Percentiles rank a stretch among this genome's conserved stretches.
phyloP scores from a whole-genome alignment of 2,888 invertebrate genomes.

The Leptinotarsa juncta region DNA sequence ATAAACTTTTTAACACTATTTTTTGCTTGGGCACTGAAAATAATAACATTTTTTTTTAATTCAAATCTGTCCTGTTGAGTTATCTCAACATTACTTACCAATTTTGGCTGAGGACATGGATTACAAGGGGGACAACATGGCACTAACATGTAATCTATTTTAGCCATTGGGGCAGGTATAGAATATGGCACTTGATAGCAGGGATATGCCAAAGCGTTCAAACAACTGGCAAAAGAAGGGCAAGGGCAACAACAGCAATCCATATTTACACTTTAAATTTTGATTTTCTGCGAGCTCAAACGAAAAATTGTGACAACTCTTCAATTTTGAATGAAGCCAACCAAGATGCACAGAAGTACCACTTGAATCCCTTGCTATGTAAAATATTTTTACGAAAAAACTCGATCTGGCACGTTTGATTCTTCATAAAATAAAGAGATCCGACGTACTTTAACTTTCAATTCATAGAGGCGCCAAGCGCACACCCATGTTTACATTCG shows the following conservation, averaged over 20 bases:
- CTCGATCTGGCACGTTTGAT: too few relatives aligned
- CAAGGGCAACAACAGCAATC: conserved; percentile 8
- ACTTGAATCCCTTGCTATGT: too few relatives aligned
- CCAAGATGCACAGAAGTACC: background rate
- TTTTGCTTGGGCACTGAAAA: background rate
- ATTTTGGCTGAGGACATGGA: conserved; percentile 31
- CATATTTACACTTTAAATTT: conserved; percentile 24
- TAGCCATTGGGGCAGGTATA: conserved; percentile 30
- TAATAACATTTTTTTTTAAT: background rate
- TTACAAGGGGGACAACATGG: conserved; percentile 34
- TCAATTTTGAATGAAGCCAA: background rate
- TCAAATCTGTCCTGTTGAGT: background rate
- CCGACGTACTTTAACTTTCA: too few relatives aligned
- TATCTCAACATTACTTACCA: conserved; percentile 19
- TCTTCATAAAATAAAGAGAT: too few relatives aligned
- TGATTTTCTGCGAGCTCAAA: background rate
- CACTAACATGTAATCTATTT: conserved; percentile 30
- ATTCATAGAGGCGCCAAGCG: too few relatives aligned
- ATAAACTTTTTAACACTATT: conserved; percentile 34
- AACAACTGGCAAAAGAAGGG: conserved; percentile 20
- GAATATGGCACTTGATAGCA: conserved; percentile 37
- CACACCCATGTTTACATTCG: too few relatives aligned
- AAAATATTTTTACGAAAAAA: too few relatives aligned
- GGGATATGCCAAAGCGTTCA: conserved; percentile 32
- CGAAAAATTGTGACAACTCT: background rate